These are phyloP conservation scores for Zaprionus bogoriensis DNA, from an alignment of 2,888 invertebrate genomes.

Conservation along the genomic window DNA sequence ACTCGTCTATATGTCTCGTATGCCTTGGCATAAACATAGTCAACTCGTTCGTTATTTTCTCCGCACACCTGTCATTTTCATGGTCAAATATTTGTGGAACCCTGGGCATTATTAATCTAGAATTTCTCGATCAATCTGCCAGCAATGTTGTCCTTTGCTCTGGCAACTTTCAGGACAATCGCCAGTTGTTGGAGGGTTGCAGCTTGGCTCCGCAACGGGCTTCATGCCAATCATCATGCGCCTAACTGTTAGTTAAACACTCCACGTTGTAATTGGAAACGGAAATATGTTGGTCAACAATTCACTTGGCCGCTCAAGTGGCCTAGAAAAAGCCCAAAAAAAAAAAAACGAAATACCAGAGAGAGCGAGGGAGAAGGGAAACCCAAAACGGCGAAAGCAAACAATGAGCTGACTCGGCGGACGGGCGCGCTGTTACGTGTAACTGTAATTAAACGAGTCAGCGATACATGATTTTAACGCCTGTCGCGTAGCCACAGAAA, in stretches of 20 bases:
- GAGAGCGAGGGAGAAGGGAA: conserved; percentile 14
- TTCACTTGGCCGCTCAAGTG: conserved; percentile 29
- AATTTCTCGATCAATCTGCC: background rate
- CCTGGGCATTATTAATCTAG: background rate
- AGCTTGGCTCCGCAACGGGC: background rate
- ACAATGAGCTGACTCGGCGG: conserved; percentile 4
- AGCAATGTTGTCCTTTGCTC: background rate
- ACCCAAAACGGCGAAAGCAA: conserved; percentile 6
- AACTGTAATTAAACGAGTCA: conserved; percentile 77
- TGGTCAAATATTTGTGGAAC: no score
- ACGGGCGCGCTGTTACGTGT: conserved; percentile 62
- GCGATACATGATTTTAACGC: conserved; percentile 77
- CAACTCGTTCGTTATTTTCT: no score
- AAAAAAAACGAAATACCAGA: conserved; percentile 14
- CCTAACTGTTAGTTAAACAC: conserved; percentile 33
- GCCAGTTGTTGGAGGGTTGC: background rate
- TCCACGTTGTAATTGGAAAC: conserved; percentile 47
- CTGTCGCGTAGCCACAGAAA: conserved; percentile 60
- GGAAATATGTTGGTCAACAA: conserved; percentile 59
- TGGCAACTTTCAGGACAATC: background rate
- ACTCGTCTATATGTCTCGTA: no score
- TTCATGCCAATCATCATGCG: conserved; percentile 28
- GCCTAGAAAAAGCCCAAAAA: conserved; percentile 14
- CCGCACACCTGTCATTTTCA: no score
- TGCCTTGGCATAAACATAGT: no score